Base-by-base conservation (phyloP, 2,888 invertebrate genomes). In the Aplocera efformata region DNA sequence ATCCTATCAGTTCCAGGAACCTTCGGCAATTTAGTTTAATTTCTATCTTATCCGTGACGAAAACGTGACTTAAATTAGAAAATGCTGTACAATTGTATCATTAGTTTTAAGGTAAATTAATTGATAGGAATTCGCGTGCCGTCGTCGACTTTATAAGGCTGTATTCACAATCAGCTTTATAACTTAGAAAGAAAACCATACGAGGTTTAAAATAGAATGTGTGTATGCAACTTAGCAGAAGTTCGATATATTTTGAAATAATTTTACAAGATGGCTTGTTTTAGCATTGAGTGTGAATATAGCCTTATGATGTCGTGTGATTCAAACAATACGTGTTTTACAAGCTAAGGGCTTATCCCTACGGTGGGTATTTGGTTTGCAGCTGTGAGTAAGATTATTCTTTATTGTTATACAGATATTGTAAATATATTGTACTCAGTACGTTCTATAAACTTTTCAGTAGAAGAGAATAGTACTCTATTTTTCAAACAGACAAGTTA, bases 311-410 rank as follows among this genome's bases (percentile, higher is more conserved):
- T 34, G 26, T 25, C 26, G 31, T 37, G 47, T 60, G 53, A 52
- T 43, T 52, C 50, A 54, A 46, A 53, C 53, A 10, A 1, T 46
- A 48, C 47, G 54, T 57, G 56, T 45, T 41, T 22, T 32, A 34
- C 13, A 36, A 45, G 37, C 31, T 47, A 42, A 39, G 29, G 20
- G 30, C 41, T 48, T 43, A 50, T 49, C 42, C 47, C 45, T 48
- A 48, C 40, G 42, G 37, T 54, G 40, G 26, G 42, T 49, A 8
- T 43, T 40, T 38, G 31, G 39, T 46, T 36, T 27, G 35, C 49
- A 52, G 49, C 51, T 61, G 63, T 66, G 63, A 56, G 42, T 58
- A 62, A 72, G 67, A 72, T 56, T 54, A 67, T 67, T 67, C 45
- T 47, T 45, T 51, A 42, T 50, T 39, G 33, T 38, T 45, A 23